A percentile compares a stretch with the other conserved stretches of the same genome.
These are phyloP conservation scores for Cynaeus angustus DNA, from an alignment of 2,888 invertebrate genomes.

Conservation along the genomic window DNA sequence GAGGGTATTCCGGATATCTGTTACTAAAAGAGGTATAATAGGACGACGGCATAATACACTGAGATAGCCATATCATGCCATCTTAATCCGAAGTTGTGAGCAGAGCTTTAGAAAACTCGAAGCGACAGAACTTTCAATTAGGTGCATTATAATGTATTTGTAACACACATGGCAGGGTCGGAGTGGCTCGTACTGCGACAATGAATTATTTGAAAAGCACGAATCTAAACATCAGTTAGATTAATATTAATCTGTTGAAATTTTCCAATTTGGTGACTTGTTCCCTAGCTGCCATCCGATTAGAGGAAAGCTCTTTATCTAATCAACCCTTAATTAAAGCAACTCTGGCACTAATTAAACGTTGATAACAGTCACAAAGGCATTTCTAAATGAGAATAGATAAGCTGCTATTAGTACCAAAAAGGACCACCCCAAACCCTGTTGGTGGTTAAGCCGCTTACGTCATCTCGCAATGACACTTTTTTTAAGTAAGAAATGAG, in stretches of 20 bases:
- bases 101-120: slow-evolving; percentile 59
- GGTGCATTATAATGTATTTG: slow-evolving; percentile 59
- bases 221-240: neutral
- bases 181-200: slow-evolving; percentile 2
- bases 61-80: slow-evolving; percentile 66
- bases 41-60: slow-evolving; percentile 52
- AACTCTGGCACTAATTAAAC: slow-evolving; percentile 24
- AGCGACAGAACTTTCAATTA: slow-evolving; percentile 65
- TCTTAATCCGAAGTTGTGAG: slow-evolving; percentile 64
- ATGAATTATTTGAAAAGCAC: too few species aligned
- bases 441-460: slow-evolving; percentile 35
- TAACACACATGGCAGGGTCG: slow-evolving; percentile 43
- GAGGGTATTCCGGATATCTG: slow-evolving; percentile 53
- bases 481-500: slow-evolving; percentile 25
- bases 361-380: slow-evolving; percentile 20
- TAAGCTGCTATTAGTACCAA: slow-evolving; percentile 35
- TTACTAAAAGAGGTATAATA: slow-evolving; percentile 54
- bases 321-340: slow-evolving; percentile 34
- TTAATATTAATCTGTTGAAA: neutral
- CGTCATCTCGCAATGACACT: slow-evolving; percentile 34
- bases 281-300: neutral
- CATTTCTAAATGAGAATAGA: slow-evolving; percentile 36
- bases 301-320: slow-evolving; percentile 18
- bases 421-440: slow-evolving; percentile 41
- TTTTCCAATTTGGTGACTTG: too few species aligned